Base-by-base conservation (phyloP, 2,888 invertebrate genomes). In the Zonitis immaculata region DNA sequence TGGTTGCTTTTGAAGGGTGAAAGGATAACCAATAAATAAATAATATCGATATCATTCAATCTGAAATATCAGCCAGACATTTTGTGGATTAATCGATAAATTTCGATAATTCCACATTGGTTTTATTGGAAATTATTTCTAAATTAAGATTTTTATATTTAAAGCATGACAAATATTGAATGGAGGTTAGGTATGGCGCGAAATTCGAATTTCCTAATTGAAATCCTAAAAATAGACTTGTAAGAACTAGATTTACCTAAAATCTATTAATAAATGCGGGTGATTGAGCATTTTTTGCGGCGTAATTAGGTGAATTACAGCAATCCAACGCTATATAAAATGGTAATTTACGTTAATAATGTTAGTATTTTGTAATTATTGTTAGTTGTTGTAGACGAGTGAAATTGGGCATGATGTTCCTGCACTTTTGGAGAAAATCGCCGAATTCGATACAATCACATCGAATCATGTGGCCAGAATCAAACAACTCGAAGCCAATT, bases 161-260 rank as follows among this genome's bases (percentile, higher is more conserved):
- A 9, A 16, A 3, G 16, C 3, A 18, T 16, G 16, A 35, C 35
- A 35, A 35, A 16, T 14, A 14, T n/a, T n/a, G 14, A 32, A 16
- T 35, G 7, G 8, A 43, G 26, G 25, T 25, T 28, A 25, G 28
- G 42, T 50, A 52, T 46, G 57, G 66, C 60, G 66, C 60, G 43
- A 59, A 63, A 62, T 66, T 66, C 51, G 56, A 66, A 64, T 30
- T 16, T 20, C 22, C 11, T n/a, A 20, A 47, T 26, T 5, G 32
- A 11, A 22, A 47, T 60, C 69, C n/a, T 68, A 68, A 67, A 66
- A 66, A 68, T 70, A 69, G 63, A 64, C 56, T n/a, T 47, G 25
- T n/a, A 60, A 62, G 56, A 11, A 46, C 44, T 44, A 44, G 49
- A 60, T 51, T 62, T 61, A 59, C 62, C 63, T 63, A 62, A 54